Evolutionary conservation across 2,888 invertebrate genomes (phyloP).

Genomic region (Acrocyrtus sp.): DNA sequence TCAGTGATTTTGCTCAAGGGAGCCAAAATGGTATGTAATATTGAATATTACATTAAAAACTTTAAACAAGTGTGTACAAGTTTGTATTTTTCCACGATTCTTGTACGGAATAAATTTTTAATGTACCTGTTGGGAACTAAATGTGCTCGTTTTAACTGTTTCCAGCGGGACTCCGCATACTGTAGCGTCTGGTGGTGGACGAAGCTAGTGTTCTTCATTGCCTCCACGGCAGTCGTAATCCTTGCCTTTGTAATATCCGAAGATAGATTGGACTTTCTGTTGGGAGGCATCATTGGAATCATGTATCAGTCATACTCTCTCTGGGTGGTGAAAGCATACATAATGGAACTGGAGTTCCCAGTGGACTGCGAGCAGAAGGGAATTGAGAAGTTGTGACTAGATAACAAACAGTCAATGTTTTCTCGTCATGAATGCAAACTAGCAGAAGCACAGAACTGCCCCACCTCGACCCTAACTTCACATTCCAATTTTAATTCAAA

Average conservation of each 20-base stretch:
- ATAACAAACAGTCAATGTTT: too few species aligned
- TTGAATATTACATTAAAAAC: too few species aligned
- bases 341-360: conserved; percentile 29
- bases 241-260: conserved; percentile 38
- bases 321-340: conserved; percentile 41
- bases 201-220: conserved; percentile 27
- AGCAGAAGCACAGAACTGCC: too few species aligned
- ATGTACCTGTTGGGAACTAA: too few species aligned
- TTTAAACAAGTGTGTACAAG: too few species aligned
- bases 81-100: too few species aligned
- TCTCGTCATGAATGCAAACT: too few species aligned
- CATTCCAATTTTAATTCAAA: too few species aligned
- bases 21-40: conserved; percentile 29
- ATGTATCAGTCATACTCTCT: conserved; percentile 37
- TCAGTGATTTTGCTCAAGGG: conserved; percentile 35
- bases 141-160: not conserved
- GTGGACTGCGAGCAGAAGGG: conserved; percentile 40
- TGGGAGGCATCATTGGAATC: conserved; percentile 37
- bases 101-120: too few species aligned
- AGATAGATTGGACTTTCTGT: conserved; percentile 41
- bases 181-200: conserved; percentile 45
- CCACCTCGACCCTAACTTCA: too few species aligned
- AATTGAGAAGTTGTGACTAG: conserved; percentile 35
- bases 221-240: conserved; percentile 30
- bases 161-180: conserved; percentile 32